Conservation (phyloP, 2,797 vertebrate genomes). For the Xenops minutus region DNA sequence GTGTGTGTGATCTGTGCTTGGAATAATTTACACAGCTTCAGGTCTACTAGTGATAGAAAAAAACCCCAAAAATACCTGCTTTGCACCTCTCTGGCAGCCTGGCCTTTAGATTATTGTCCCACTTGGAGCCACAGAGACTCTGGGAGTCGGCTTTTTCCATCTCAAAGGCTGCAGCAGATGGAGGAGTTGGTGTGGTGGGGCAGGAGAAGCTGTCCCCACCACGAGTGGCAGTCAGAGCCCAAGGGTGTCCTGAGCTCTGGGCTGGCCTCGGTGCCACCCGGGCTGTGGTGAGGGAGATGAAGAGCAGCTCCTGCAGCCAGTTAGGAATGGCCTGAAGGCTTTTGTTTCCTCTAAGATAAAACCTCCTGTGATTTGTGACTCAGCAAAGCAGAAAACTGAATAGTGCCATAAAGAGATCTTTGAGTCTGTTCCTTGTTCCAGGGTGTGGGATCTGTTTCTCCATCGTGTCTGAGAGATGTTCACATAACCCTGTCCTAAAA, state of each 20-base stretch:
- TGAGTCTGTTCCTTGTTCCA: not conserved
- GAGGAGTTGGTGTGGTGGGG: not conserved
- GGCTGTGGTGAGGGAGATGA: not conserved
- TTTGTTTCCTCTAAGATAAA: not conserved
- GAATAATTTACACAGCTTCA: not conserved
- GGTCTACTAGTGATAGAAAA: not conserved
- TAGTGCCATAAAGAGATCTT: not conserved
- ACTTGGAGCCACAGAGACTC: not conserved
- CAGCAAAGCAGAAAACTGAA: not conserved
- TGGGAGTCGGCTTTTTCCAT: not conserved
- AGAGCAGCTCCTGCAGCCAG: not conserved
- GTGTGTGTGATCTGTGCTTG: not conserved
- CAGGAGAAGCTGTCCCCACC: not conserved
- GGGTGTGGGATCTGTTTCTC: not conserved
- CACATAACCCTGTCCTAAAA: not conserved
- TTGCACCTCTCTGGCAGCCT: not conserved
- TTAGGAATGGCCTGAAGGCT: not conserved
- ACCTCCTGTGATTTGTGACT: not conserved
- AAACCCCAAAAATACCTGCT: not conserved
- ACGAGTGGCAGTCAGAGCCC: not conserved
- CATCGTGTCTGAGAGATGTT: not conserved
- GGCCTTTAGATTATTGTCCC: not conserved
- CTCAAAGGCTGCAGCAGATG: not conserved
- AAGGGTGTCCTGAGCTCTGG: not conserved
- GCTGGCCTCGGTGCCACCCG: rapidly evolving